A percentile compares a stretch with the other conserved stretches of the same genome.
These are phyloP conservation scores for Morone chrysops DNA, from an alignment of 2,113 vertebrate genomes.

Conservation along the genomic window DNA sequence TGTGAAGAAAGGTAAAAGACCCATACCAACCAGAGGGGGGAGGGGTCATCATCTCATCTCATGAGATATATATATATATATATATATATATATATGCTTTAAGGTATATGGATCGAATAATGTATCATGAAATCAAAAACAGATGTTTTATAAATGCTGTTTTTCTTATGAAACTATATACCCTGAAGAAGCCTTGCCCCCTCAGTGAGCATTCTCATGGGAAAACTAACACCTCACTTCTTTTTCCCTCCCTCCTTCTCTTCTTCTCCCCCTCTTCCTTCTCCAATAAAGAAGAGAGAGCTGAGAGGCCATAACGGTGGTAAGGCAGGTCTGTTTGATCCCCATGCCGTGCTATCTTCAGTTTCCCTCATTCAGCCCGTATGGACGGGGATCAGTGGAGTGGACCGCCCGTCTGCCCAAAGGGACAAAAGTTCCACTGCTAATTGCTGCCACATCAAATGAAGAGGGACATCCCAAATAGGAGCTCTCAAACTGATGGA, in stretches of 20 bases:
- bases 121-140: not conserved
- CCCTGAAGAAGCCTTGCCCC: constrained; percentile 20
- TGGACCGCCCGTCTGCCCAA: constrained; percentile 83
- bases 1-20: no score
- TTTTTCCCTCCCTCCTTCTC: constrained; percentile 46
- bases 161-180: constrained; percentile 1
- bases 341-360: constrained; percentile 72
- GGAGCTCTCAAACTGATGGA: constrained; percentile 85
- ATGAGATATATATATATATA: no score
- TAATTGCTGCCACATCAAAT: constrained; percentile 96
- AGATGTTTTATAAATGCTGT: not conserved
- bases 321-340: constrained; percentile 79
- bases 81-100: no score
- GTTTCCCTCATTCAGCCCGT: constrained; percentile 82
- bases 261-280: constrained; percentile 66
- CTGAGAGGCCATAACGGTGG: constrained; percentile 75
- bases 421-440: constrained; percentile 87
- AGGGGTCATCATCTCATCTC: no score
- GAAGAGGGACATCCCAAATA: constrained; percentile 83
- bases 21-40: no score
- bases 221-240: constrained; percentile 86
- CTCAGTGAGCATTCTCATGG: constrained; percentile 83
- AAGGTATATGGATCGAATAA: not conserved
- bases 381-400: constrained; percentile 90
- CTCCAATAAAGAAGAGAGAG: constrained; percentile 78